phyloP scores from a whole-genome alignment of 2,888 invertebrate genomes.

The Apoda limacodes region DNA sequence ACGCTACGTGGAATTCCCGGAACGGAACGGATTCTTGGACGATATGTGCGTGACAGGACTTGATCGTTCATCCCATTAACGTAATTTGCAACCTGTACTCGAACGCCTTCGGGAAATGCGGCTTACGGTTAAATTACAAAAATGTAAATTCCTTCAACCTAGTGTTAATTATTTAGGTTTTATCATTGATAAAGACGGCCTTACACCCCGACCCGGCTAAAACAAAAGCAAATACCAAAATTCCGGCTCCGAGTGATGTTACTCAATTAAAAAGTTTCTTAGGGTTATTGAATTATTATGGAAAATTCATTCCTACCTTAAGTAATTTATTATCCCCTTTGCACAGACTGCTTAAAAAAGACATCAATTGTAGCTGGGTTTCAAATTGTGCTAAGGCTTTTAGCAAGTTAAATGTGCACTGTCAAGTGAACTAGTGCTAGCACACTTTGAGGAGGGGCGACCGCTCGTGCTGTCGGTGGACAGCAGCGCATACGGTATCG shows the following conservation, averaged over 20 bases:
- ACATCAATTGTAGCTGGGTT: conserved; percentile 15
- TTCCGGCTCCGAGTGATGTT: conserved; percentile 11
- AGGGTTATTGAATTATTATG: conserved; percentile 21
- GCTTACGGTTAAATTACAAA: conserved; percentile 12
- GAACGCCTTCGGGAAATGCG: conserved; percentile 10
- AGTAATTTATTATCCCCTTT: no score
- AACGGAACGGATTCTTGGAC: conserved; percentile 14
- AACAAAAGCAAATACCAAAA: conserved; percentile 14
- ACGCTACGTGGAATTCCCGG: no score
- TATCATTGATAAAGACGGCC: conserved; percentile 16
- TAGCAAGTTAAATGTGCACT: conserved; percentile 10
- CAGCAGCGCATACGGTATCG: conserved; percentile 21
- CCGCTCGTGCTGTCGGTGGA: conserved; percentile 20
- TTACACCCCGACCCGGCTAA: no score
- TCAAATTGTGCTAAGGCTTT: conserved; percentile 16
- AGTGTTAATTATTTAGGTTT: conserved; percentile 11
- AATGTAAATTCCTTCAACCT: conserved; percentile 5
- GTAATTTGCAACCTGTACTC: conserved; percentile 11
- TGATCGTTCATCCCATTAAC: conserved; percentile 4
- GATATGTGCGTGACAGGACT: conserved; percentile 17
- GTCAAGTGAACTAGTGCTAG: conserved; percentile 7
- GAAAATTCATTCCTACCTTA: conserved; percentile 15
- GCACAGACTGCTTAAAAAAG: no score
- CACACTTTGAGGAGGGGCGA: conserved; percentile 13
- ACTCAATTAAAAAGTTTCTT: conserved; percentile 17